Evolutionary conservation across 2,888 invertebrate species (phyloP).

Genomic region (Neoascia interrupta): DNA sequence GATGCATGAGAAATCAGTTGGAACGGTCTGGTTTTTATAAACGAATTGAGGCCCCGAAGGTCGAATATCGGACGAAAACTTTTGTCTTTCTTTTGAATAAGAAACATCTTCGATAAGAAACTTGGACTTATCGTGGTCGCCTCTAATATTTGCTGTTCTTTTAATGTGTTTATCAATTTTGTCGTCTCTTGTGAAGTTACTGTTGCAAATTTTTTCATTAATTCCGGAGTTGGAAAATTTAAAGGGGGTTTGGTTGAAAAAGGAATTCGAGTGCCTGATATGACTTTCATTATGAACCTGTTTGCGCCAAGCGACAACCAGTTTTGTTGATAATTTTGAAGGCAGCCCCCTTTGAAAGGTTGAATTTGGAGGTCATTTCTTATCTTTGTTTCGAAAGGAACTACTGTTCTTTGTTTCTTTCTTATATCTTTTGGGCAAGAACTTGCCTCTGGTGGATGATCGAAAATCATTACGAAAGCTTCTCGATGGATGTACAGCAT

Average conservation of each 20-base stretch:
- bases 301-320: conserved; percentile 1
- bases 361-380: not conserved
- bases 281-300: too few relatives aligned
- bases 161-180: too few relatives aligned
- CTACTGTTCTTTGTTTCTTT: conserved; percentile 1
- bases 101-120: conserved; percentile 28
- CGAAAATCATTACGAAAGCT: not conserved
- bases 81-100: conserved; percentile 1
- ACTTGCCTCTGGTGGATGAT: not conserved
- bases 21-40: conserved; percentile 21
- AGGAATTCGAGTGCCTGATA: too few relatives aligned
- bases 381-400: conserved; percentile 11
- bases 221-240: too few relatives aligned
- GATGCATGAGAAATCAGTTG: conserved; percentile 19
- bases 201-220: too few relatives aligned
- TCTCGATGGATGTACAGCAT: not conserved
- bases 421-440: not conserved
- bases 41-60: conserved; percentile 18
- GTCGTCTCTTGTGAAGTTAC: too few relatives aligned
- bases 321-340: not conserved
- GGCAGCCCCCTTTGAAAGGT: not conserved
- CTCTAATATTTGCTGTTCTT: too few relatives aligned
- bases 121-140: not conserved
- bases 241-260: too few relatives aligned
- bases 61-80: conserved; percentile 19